These are phyloP conservation scores for Sebastes steindachneri DNA, from an alignment of 2,797 vertebrate species.

Conservation along the genomic window DNA sequence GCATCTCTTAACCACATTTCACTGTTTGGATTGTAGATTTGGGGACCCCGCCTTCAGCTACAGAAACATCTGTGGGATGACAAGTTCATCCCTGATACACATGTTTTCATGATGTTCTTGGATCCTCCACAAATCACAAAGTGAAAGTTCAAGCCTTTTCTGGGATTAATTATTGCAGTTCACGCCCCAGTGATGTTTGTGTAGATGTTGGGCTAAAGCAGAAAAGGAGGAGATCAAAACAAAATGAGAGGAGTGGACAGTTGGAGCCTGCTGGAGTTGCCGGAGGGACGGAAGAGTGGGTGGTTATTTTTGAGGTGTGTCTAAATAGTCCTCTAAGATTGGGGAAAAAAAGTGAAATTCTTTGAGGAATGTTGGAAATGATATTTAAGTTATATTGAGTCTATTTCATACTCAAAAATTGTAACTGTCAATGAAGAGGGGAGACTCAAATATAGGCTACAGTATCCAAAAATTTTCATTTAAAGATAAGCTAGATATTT, in stretches of 20 bases:
- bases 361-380: neutral
- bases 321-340: neutral
- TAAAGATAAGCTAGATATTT: neutral
- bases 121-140: constrained; percentile 13
- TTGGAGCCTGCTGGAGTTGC: neutral
- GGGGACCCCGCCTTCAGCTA: neutral
- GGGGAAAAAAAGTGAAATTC: neutral
- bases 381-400: neutral
- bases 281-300: constrained; percentile 12
- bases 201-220: constrained; percentile 1
- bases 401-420: neutral
- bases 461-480: neutral
- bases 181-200: constrained; percentile 5
- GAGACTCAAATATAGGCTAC: neutral
- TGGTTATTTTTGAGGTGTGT: constrained; percentile 47
- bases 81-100: constrained; percentile 33
- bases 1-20: constrained; percentile 8
- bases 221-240: constrained; percentile 2
- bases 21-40: neutral
- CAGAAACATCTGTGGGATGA: constrained; percentile 36
- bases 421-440: neutral
- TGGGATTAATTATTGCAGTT: neutral
- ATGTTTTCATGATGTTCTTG: constrained; percentile 51
- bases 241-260: constrained; percentile 16
- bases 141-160: neutral